Evolutionary conservation across 2,113 vertebrate species (phyloP).

Genomic region (Ornithorhynchus anatinus): DNA sequence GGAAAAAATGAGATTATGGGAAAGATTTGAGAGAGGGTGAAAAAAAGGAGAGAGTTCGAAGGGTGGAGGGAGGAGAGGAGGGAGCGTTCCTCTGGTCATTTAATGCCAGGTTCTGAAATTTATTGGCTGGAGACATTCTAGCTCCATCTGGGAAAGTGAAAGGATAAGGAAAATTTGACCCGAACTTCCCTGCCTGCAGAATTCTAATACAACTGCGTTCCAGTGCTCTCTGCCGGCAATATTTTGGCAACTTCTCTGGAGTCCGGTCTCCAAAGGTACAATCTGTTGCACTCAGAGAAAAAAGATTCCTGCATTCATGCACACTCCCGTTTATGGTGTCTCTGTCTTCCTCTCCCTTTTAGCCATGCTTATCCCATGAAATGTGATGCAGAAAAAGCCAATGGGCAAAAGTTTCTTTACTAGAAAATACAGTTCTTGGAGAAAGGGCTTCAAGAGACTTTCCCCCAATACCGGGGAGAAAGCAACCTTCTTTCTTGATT

Average conservation of each 20-base stretch:
- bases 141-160: constrained; percentile 33
- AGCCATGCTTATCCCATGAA: no score
- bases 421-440: no score
- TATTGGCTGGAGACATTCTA: background rate
- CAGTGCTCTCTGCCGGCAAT: constrained; percentile 17
- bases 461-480: no score
- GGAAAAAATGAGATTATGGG: background rate
- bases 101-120: background rate
- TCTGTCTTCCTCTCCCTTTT: no score
- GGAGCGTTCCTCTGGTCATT: background rate
- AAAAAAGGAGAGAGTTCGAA: no score
- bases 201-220: constrained; percentile 30
- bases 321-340: no score
- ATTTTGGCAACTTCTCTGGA: constrained; percentile 27
- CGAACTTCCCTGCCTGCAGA: constrained; percentile 2
- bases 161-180: constrained; percentile 22
- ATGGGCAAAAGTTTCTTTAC: no score
- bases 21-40: background rate
- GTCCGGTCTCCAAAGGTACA: background rate
- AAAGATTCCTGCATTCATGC: background rate
- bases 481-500: background rate
- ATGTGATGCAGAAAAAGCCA: no score
- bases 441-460: no score
- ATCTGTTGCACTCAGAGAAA: background rate
- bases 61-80: background rate